Evolutionary conservation across 2,113 vertebrate species (phyloP).

Genomic region (Hemiprocne comata): DNA sequence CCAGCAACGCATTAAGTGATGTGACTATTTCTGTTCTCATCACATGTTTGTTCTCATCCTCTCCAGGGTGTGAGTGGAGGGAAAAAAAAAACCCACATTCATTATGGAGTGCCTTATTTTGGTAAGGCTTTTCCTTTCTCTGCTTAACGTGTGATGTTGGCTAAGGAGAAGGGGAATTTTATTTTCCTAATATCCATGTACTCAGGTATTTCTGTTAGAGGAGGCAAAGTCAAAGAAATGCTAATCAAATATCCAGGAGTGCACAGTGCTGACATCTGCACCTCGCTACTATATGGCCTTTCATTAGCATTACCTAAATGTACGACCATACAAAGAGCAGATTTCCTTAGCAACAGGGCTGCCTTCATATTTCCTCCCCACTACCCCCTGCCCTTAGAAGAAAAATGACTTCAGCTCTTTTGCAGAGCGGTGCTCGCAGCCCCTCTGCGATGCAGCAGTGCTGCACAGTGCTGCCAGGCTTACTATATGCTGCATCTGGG

Average conservation of each 20-base stretch:
- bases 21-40: slow-evolving; percentile 67
- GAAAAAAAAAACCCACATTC: neutral
- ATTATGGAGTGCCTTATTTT: slow-evolving; percentile 19
- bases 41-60: slow-evolving; percentile 61
- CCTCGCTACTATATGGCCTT: slow-evolving; percentile 61
- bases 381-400: slow-evolving; percentile 67
- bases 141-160: neutral
- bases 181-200: slow-evolving; percentile 6
- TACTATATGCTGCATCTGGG: slow-evolving; percentile 49
- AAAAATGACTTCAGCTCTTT: slow-evolving; percentile 65
- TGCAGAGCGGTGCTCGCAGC: neutral
- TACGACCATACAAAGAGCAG: slow-evolving; percentile 61
- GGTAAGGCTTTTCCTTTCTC: slow-evolving; percentile 2
- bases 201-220: slow-evolving; percentile 35
- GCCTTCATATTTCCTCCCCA: slow-evolving; percentile 67
- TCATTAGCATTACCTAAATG: slow-evolving; percentile 72
- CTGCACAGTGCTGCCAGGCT: neutral
- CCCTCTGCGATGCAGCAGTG: neutral
- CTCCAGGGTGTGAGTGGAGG: slow-evolving; percentile 8
- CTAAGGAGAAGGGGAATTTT: slow-evolving; percentile 21
- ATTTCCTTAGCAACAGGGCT: slow-evolving; percentile 68
- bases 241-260: slow-evolving; percentile 65
- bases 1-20: slow-evolving; percentile 68
- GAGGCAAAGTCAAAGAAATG: slow-evolving; percentile 62
- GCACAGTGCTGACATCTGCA: slow-evolving; percentile 63